phyloP scores from a whole-genome alignment of 2,888 invertebrate genomes.

The Drosophila monieri region DNA sequence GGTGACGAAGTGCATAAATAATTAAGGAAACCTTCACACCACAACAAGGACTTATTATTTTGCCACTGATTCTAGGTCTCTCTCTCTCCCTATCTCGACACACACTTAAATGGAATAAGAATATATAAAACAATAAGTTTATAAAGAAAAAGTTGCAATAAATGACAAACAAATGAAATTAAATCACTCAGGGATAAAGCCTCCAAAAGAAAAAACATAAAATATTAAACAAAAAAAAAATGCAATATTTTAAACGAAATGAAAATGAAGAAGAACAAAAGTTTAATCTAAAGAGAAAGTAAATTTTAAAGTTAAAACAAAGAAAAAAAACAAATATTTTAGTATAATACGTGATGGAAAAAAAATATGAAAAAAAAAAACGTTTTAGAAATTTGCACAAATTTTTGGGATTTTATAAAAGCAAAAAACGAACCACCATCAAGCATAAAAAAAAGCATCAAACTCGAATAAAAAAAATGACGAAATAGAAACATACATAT shows the following conservation, averaged over 20 bases:
- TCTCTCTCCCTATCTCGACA: constrained; percentile 50
- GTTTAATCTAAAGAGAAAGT: constrained; percentile 53
- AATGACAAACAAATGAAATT: constrained; percentile 80
- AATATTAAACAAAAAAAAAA: constrained; percentile 70
- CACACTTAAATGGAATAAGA: constrained; percentile 67
- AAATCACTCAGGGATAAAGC: constrained; percentile 84
- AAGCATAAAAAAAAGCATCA: constrained; percentile 52
- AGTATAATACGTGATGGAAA: constrained; percentile 60
- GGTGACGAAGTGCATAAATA: constrained; percentile 33
- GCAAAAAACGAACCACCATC: constrained; percentile 32
- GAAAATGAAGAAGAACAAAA: constrained; percentile 72
- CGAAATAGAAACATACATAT: constrained; percentile 58
- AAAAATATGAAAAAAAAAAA: constrained; percentile 44
- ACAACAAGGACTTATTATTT: constrained; percentile 36
- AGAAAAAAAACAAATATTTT: constrained; percentile 60
- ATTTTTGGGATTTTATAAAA: constrained; percentile 80
- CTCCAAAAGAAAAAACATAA: constrained; percentile 81
- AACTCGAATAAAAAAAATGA: constrained; percentile 42
- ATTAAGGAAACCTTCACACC: constrained; percentile 67
- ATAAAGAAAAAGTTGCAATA: constrained; percentile 78
- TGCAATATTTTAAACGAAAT: constrained; percentile 74
- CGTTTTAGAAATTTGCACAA: constrained; percentile 78
- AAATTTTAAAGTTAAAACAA: constrained; percentile 69
- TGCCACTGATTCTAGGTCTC: constrained; percentile 48
- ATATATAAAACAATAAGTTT: constrained; percentile 76